Percentiles rank a stretch among this genome's conserved stretches.
Evolutionary conservation across 2,113 vertebrate species (phyloP).

Genomic region (Protomyctophum bolini): DNA sequence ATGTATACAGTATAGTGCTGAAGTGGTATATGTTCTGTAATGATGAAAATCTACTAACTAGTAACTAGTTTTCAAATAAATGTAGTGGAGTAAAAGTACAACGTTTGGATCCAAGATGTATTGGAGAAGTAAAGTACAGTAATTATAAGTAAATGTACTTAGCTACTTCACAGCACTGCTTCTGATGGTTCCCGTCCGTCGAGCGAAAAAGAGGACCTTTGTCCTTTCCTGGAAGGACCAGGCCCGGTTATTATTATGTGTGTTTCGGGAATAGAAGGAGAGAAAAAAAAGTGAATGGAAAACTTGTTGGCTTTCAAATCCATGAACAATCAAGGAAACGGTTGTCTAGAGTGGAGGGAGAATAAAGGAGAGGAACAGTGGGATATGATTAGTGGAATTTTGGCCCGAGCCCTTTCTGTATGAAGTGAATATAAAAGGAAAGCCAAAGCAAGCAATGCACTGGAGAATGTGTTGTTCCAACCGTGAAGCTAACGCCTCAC

Average conservation of each 20-base stretch:
- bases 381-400: constrained; percentile 50
- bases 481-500: background rate
- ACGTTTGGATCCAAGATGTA: too few species aligned
- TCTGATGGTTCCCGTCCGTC: background rate
- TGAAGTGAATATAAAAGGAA: constrained; percentile 22
- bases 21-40: background rate
- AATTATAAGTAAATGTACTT: too few species aligned
- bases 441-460: constrained; percentile 34
- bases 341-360: constrained; percentile 18
- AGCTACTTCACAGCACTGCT: too few species aligned
- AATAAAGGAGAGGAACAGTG: constrained; percentile 21
- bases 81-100: too few species aligned
- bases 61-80: too few species aligned
- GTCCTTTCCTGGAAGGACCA: background rate
- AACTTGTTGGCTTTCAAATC: constrained; percentile 16
- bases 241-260: background rate
- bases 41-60: too few species aligned
- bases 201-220: constrained; percentile 1
- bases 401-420: constrained; percentile 29
- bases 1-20: background rate
- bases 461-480: constrained; percentile 20
- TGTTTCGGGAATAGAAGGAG: constrained; percentile 7
- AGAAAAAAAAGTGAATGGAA: constrained; percentile 13
- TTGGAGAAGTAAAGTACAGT: too few species aligned
- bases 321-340: background rate